Base-by-base conservation (phyloP, 2,113 vertebrate species). In the Burhinus bistriatus region DNA sequence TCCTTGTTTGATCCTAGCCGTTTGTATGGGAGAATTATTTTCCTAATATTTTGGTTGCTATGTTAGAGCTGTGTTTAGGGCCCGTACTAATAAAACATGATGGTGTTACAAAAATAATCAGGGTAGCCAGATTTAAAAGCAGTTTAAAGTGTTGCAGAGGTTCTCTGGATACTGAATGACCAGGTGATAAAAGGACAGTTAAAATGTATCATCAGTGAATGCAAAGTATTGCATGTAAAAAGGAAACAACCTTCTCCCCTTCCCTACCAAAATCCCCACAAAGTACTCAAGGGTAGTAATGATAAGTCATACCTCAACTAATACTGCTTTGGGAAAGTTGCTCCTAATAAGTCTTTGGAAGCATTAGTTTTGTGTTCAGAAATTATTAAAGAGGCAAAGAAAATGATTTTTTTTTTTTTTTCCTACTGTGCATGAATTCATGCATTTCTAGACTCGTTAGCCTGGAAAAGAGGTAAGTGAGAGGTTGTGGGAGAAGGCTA, bases 331-430 rank as follows among this genome's bases (percentile, higher is more conserved):
- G 58, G 65, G 57, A 32, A 90, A 55, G 70, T 71, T 71, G 34
- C 29, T 92, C 17, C 82, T 83, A 55, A 0, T 68, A 75, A 71
- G 65, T 72, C 82, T 95, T 93, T 65, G 70, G 78, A 87, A 96
- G 47, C 78, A 25, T 87, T 76, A 91, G 23, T 65, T 92, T 57
- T 0, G 0, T 77, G 78, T 93, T 94, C 36, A 76, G 84, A 54
- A 21, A 62, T 90, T 30, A 93, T 85, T 91, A 90, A 61, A 64
- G 68, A 95, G 62, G 78, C 75, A 93, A 95, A 93, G 90, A 86
- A 95, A 96, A 91, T 52, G 77, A 87, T n/a, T n/a, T n/a, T n/a
- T n/a, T n/a, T n/a, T 70, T 79, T 47, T 59, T 70, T 79, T 86
- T 87, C 89, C 69, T 79, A 13, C 58, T 80, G 36, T 94, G 78